Evolutionary conservation across 1,140 invertebrate genomes (phyloP), one percentile per base, ranked within the genome.

Genomic region (Grapholita molesta): DNA sequence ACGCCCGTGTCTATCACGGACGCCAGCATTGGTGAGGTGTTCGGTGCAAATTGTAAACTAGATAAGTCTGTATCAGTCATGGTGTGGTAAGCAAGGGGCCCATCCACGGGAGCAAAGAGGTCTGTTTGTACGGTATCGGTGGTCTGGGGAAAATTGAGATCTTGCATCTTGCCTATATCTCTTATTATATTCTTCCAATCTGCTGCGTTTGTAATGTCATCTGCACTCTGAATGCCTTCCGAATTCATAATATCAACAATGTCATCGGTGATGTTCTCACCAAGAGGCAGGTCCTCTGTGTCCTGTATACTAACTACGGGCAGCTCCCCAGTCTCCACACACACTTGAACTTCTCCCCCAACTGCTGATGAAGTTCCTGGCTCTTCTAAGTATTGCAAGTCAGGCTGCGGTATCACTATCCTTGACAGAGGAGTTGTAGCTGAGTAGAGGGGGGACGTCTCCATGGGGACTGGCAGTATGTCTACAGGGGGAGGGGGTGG

Each of bases 231-330:
- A 55, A 92, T 92, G 11, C 90, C 91, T 74, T 92, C 91, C 57
- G 89, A 92, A 67, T 90, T 90, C 89, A 92, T 92, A 67, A 92
- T 92, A 68, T 81, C 87, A 72, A 92, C 90, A 65, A 92, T 92
- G 70, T 92, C 91, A 82, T 92, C 90, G 24, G 88, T 88, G 32
- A 90, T 76, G 67, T 88, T 88, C 74, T 92, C 90, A 68, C 88
- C 90, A n/a, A 90, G 80, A 24, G 82, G 83, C 53, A 90, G 73
- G 24, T 92, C 89, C 32, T 88, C 85, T 65, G 86, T 84, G 75
- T 92, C 91, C 73, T 90, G 89, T 83, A 91, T 92, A 79, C 89
- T 92, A 64, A 92, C 91, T 32, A 92, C 89, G 7, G 91, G 89
- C 74, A 91, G 73, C 77, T 91, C 89, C 61, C 89, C 88, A 65